Percentiles rank a stretch among this genome's conserved stretches.
Evolutionary conservation across 2,113 vertebrate species (phyloP).

Genomic region (Erinaceus europaeus): DNA sequence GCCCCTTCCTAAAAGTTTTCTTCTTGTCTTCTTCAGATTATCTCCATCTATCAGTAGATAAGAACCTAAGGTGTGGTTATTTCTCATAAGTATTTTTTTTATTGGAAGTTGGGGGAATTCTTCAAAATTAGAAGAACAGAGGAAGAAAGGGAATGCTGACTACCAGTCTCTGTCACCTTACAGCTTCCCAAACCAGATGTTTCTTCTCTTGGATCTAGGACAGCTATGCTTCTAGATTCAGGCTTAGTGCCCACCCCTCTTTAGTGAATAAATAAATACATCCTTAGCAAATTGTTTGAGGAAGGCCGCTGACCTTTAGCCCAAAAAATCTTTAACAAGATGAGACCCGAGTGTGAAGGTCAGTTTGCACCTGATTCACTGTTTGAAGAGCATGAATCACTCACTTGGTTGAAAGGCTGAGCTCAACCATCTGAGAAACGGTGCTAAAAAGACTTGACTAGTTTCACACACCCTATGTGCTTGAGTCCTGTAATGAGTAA

Average conservation of each 20-base stretch:
- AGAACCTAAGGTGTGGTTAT: background rate
- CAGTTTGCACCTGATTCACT: slow-evolving; percentile 32
- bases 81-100: slow-evolving; percentile 15
- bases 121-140: background rate
- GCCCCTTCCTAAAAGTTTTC: too few species aligned
- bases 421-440: background rate
- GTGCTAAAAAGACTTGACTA: background rate
- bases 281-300: background rate
- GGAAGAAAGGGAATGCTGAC: background rate
- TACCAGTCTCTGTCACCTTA: background rate
- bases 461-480: background rate
- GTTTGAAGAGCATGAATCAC: slow-evolving; percentile 46
- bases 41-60: background rate
- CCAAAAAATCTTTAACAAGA: background rate
- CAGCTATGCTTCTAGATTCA: background rate
- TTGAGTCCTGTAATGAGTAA: background rate
- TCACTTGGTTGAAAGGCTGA: slow-evolving; percentile 16
- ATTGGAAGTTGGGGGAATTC: background rate
- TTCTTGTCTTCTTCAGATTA: slow-evolving; percentile 8
- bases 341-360: slow-evolving; percentile 20
- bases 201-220: background rate
- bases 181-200: background rate
- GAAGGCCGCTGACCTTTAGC: background rate
- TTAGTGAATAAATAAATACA: too few species aligned
- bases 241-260: background rate